Conservation (phyloP, 2,113 vertebrate species). For the Chaenocephalus aceratus region DNA sequence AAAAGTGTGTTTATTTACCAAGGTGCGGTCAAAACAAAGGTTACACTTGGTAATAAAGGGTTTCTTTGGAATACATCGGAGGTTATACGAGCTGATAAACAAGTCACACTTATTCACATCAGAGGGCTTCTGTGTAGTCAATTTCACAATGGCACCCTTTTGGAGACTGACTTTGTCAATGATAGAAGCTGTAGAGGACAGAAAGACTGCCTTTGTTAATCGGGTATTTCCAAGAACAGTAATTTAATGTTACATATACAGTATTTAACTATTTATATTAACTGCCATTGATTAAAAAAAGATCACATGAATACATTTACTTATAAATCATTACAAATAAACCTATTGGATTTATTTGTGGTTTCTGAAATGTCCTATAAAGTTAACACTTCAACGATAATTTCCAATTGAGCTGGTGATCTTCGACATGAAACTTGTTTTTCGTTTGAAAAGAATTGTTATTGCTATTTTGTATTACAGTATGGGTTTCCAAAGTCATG, state of each 20-base stretch:
- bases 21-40: neutral
- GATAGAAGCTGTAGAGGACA: conserved; percentile 11
- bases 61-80: conserved; percentile 15
- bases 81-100: conserved; percentile 44
- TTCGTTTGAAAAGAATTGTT: neutral
- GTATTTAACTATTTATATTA: neutral
- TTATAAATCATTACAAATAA: too few relatives aligned
- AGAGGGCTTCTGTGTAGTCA: conserved; percentile 25
- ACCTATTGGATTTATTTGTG: neutral
- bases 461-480: neutral
- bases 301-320: neutral
- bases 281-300: neutral
- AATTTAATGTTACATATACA: neutral
- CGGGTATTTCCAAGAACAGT: conserved; percentile 43
- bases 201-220: conserved; percentile 49
- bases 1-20: too few relatives aligned
- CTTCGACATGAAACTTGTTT: neutral
- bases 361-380: neutral
- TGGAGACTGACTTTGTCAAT: neutral
- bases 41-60: conserved; percentile 3
- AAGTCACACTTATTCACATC: conserved; percentile 24
- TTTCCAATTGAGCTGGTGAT: neutral
- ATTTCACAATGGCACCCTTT: conserved; percentile 29
- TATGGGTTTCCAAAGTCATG: too few relatives aligned
- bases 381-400: neutral